Conservation (phyloP, 1,140 invertebrate species). For the Psilanteris sp. region DNA sequence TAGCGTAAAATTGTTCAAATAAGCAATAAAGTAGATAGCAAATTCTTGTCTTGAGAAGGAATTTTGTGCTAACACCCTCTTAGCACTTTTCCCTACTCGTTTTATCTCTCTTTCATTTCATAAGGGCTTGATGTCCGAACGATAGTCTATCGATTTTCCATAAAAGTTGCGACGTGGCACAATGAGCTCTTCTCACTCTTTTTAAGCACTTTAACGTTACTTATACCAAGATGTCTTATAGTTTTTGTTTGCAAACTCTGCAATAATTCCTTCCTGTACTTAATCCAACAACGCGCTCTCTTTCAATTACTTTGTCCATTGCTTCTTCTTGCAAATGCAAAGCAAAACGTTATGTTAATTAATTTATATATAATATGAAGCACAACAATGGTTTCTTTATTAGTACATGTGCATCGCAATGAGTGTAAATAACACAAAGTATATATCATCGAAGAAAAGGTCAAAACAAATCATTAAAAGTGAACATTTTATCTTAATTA, state of each 20-base stretch:
- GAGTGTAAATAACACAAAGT: too few species aligned
- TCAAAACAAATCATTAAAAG: too few species aligned
- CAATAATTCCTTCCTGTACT: too few species aligned
- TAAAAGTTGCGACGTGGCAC: slow-evolving; percentile 65
- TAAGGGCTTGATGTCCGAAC: slow-evolving; percentile 63
- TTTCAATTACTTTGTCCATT: too few species aligned
- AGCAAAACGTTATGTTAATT: too few species aligned
- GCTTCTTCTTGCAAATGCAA: too few species aligned
- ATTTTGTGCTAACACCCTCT: slow-evolving; percentile 1
- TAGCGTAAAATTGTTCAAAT: background rate
- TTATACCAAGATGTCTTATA: slow-evolving; percentile 23
- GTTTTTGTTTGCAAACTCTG: slow-evolving; percentile 1
- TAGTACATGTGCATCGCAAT: too few species aligned
- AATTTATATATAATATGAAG: too few species aligned
- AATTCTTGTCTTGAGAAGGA: slow-evolving; percentile 2
- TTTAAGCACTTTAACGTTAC: slow-evolving; percentile 32
- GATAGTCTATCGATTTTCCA: slow-evolving; percentile 70
- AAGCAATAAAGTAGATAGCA: background rate
- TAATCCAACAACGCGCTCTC: too few species aligned
- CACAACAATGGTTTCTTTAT: too few species aligned
- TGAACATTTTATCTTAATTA: too few species aligned
- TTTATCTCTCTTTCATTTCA: slow-evolving; percentile 26
- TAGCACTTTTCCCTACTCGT: slow-evolving; percentile 16
- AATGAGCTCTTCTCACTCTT: slow-evolving; percentile 42
- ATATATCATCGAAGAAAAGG: too few species aligned